Evolutionary conservation across 2,888 invertebrate genomes (phyloP), one percentile per base, ranked within the genome.

Genomic region (Netelia inedita): DNA sequence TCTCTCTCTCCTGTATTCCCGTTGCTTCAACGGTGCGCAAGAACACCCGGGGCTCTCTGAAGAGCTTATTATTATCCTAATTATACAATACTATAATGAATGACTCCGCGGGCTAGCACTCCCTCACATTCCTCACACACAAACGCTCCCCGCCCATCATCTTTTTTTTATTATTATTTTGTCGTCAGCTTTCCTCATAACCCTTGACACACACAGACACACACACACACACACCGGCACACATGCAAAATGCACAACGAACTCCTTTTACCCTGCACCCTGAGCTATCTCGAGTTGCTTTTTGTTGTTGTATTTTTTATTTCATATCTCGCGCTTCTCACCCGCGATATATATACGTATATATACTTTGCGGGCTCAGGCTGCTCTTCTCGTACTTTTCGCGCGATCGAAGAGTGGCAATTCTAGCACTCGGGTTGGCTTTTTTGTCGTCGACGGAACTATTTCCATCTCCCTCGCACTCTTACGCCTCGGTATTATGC

Each of bases 11-110:
- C 86, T 85, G 78, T 79, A 59, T 43, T 71, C 3, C 55, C 65
- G 59, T 75, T 82, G 75, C 85, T 85, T 85, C 85, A 82, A 53
- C 85, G 82, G 71, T 85, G 89, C 89, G 90, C 90, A 92, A 92
- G 92, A 91, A 92, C 90, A 89, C 90, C 91, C 89, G 88, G 87
- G 90, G 90, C 91, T 87, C 90, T 90, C 90, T 90, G 89, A 90
- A 92, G 92, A 91, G 92, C 93, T 92, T 93, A 93, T 93, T 93
- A 93, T 93, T 91, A 93, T 93, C 93, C 93, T 93, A 93, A 93
- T 93, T 93, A 93, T 92, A 93, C 92, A 92, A 93, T 93, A 92
- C 90, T 90, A 89, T 91, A 92, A 93, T 93, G 93, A 93, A 92
- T 91, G 90, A 89, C 90, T 87, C 46, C 61, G 82, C 41, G 75